Base-by-base conservation (phyloP, 35 echinoderm and acorn worm genomes). In the Ophioderma brevispina region DNA sequence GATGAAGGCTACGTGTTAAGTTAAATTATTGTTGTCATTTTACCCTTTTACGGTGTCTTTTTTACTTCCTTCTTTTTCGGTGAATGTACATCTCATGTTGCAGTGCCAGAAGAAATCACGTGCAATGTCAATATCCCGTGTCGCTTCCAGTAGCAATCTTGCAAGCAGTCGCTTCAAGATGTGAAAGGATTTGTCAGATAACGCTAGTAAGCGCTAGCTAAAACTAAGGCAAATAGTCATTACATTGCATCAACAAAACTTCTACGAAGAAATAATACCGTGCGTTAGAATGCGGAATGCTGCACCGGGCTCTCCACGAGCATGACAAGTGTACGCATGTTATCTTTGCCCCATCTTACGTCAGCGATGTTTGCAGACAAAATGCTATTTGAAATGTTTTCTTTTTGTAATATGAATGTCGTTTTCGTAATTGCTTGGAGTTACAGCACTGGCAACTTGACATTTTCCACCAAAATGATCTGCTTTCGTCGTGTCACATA, bases 211-310 rank as follows among this genome's bases (percentile, higher is more conserved):
- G n/a, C 10, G 59, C 59, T 25, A 4, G 59, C 23, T 70, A 70
- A 70, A 70, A 70, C 59, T 70, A 70, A 25, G 28, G 59, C 59
- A 70, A 70, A 70, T 70, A 70, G 17, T 70, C 59, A 70, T 70
- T 70, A 70, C 59, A 30, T 25, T 25, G 3, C 59, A 25, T 70
- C 59, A 70, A 70, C 59, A 70, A 25, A 70, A 46, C 59, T 70
- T 25, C 59, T 3, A 70, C n/a, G 59, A 15, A 70, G n/a, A 70
- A 70, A 70, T 25, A 25, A 70, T 25, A 25, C 15, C 23, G n/a
- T n/a, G n/a, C n/a, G n/a, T n/a, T n/a, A n/a, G n/a, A n/a, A n/a
- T n/a, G n/a, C n/a, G n/a, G n/a, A n/a, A n/a, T n/a, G n/a, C n/a
- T n/a, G n/a, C n/a, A n/a, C n/a, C n/a, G n/a, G n/a, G n/a, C n/a